Evolutionary conservation across 2,113 vertebrate genomes (phyloP).

Genomic region (Bufo gargarizans): DNA sequence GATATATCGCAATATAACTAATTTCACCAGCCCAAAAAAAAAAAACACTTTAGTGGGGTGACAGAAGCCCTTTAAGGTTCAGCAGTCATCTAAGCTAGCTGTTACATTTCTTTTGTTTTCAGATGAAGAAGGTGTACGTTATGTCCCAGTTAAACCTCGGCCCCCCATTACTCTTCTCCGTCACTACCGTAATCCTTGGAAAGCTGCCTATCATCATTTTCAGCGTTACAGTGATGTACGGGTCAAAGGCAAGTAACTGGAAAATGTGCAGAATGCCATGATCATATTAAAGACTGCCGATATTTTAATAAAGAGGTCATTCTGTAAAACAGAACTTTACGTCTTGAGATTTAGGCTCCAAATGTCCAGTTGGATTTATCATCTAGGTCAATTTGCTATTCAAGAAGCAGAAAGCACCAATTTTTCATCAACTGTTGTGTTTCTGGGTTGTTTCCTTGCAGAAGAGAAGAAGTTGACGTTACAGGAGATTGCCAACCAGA

Average conservation of each 20-base stretch:
- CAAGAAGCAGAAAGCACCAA: background rate
- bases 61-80: no score
- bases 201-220: slow-evolving; percentile 97
- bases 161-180: slow-evolving; percentile 92
- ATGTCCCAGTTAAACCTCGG: slow-evolving; percentile 88
- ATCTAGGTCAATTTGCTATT: background rate
- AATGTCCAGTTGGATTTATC: background rate
- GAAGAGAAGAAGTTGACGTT: slow-evolving; percentile 96
- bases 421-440: background rate
- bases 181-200: slow-evolving; percentile 98
- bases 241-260: slow-evolving; percentile 86
- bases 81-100: background rate
- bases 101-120: background rate
- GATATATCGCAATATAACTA: no score
- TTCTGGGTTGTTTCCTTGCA: slow-evolving; percentile 63
- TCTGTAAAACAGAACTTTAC: background rate
- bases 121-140: slow-evolving; percentile 98
- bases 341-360: background rate
- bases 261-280: background rate
- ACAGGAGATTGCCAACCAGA: slow-evolving; percentile 96
- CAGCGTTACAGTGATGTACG: slow-evolving; percentile 95
- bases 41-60: no score
- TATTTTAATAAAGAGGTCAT: background rate
- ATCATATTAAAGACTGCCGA: background rate
- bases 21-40: no score